Conservation (phyloP, 2,888 invertebrate genomes). For the Agriotes lineatus region DNA sequence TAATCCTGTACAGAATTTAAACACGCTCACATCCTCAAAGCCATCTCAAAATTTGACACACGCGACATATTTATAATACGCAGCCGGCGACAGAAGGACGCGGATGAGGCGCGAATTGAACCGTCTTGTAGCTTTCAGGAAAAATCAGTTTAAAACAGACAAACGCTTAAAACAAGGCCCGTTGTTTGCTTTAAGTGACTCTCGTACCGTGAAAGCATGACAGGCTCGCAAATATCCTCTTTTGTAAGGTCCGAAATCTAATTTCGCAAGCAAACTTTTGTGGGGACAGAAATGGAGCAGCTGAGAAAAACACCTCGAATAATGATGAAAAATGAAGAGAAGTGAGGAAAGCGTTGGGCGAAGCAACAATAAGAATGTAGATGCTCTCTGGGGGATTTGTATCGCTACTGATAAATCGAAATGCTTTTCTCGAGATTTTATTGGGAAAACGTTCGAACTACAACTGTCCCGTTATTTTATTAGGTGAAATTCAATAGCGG, state of each 20-base stretch:
- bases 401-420: slow-evolving; percentile 35
- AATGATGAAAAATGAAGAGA: slow-evolving; percentile 23
- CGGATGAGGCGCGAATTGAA: neutral
- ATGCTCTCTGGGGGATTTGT: slow-evolving; percentile 30
- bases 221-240: neutral
- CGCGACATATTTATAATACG: neutral
- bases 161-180: neutral
- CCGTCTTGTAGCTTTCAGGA: neutral
- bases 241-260: slow-evolving; percentile 6
- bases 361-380: slow-evolving; percentile 36
- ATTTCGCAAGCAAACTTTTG: slow-evolving; percentile 15
- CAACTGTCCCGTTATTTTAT: neutral
- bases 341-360: slow-evolving; percentile 23
- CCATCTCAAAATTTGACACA: slow-evolving; percentile 14
- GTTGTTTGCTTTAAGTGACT: slow-evolving; percentile 10
- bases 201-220: slow-evolving; percentile 3
- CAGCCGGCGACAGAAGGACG: neutral
- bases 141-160: slow-evolving; percentile 8
- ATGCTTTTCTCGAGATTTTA: slow-evolving; percentile 4
- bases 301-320: slow-evolving; percentile 12
- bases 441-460: slow-evolving; percentile 17
- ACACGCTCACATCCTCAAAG: neutral
- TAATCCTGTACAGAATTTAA: slow-evolving; percentile 20
- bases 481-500: neutral
- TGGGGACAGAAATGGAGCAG: slow-evolving; percentile 16